Conservation (phyloP, 2,113 vertebrate genomes). For the Pipra filicauda region DNA sequence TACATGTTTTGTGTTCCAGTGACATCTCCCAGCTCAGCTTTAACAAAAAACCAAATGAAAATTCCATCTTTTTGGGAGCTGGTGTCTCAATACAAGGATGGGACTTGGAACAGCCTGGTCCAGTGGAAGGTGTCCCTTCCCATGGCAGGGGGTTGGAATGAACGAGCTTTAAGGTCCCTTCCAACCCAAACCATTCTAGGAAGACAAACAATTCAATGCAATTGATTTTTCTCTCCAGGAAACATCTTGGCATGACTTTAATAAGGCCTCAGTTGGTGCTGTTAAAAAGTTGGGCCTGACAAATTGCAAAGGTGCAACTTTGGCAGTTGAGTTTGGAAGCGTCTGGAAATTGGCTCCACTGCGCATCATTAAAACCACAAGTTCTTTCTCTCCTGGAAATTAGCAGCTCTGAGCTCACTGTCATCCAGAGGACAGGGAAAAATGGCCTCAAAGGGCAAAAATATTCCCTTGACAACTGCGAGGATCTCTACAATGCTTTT, state of each 20-base stretch:
- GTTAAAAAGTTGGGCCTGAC: constrained; percentile 29
- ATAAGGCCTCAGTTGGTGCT: constrained; percentile 27
- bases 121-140: neutral
- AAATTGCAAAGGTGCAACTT: neutral
- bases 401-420: neutral
- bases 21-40: neutral
- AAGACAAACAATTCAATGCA: neutral
- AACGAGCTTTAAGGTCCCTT: neutral
- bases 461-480: neutral
- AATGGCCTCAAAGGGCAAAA: neutral
- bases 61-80: neutral
- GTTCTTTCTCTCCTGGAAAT: neutral
- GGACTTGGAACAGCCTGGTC: neutral
- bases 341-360: constrained; percentile 18
- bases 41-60: neutral
- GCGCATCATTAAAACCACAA: neutral
- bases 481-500: neutral
- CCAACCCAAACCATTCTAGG: neutral
- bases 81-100: neutral
- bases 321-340: neutral
- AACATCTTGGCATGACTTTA: neutral
- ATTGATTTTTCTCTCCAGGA: neutral
- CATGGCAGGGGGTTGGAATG: neutral
- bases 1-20: no score
- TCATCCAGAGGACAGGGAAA: neutral